Evolutionary conservation across 2,797 vertebrate species (phyloP), one percentile per base, ranked within the genome.

Genomic region (Sebastes trivittatus): DNA sequence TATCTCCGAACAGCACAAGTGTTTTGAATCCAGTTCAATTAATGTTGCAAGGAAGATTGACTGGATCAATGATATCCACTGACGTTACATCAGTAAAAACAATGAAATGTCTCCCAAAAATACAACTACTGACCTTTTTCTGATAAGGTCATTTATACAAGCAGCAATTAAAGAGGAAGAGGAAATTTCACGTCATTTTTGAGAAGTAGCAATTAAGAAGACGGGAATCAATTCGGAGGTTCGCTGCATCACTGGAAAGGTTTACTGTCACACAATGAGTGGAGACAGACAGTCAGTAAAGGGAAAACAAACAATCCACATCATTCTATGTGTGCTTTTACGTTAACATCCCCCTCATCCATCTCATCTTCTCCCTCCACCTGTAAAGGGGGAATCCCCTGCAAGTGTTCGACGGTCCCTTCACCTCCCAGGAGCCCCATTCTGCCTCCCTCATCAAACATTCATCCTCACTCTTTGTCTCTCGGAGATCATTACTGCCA

Each of bases 371-470:
- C 46, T 56, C 29, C 2, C 78, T 76, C 67, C 78, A 82, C 80
- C 87, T 87, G 84, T 69, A 72, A 76, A 81, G 30, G 22, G 87
- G 87, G 72, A 91, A 73, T 89, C 83, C 89, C 87, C 82, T 5
- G 56, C 65, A 83, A 70, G 78, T 78, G 61, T 75, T 86, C 69
- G 38, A 13, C 29, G 2, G 78, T 83, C 64, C 54, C 71, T 68
- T 60, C 30, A 2, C 68, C 72, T 92, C 89, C 83, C 85, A 76
- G 71, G 87, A 88, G 88, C 64, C 78, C 59, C 70, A 64, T 89
- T 81, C 75, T 80, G 20, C 89, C 66, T 72, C 52, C 71, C 81
- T 94, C 92, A 93, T 94, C 78, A 92, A 94, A 91, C 85, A 94
- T 93, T 92, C 87, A 91, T 91, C 81, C 61, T 69, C 78, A 60